Evolutionary conservation across 2,888 invertebrate genomes (phyloP), one percentile per base, ranked within the genome.

Genomic region (Agrochola circellaris): DNA sequence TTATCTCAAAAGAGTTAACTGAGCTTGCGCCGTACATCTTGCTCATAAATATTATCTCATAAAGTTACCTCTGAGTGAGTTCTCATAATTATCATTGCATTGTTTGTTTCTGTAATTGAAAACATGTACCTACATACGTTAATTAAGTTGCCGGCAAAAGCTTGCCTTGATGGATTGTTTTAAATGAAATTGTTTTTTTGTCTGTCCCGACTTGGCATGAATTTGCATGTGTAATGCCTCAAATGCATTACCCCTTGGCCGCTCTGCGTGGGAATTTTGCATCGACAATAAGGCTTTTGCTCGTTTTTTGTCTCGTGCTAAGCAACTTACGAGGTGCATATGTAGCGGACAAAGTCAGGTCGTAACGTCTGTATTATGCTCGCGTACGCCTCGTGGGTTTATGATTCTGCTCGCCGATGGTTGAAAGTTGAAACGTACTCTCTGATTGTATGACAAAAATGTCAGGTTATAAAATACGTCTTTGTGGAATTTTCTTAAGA

Each of bases 61-160:
- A 67, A 84, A 79, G 68, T 79, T 82, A 81, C 72, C 75, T 80
- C 64, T 67, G 73, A 88, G 75, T 79, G 79, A 70, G 81, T 79
- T 85, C 81, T 87, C 76, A 77, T 85, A 87, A 86, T 88, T 87
- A 88, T 86, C 73, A 92, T 91, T 90, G 86, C 89, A 91, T 91
- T 93, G 92, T 95, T 95, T 95, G 94, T 95, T 95, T 94, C 92
- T 95, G 92, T 95, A 95, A 96, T 96, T 96, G 95, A 95, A 95
- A 93, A 92, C 79, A 86, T 86, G 84, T 80, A 89, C 83, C 73
- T 82, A 87, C 87, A 90, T 90, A 91, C 90, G 93, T 93, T 96
- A 95, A 96, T 95, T 94, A 94, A 95, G 94, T 93, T 93, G 93
- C 92, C 81, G 91, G 92, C 91, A 92, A 94, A 94, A 94, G 93